phyloP scores from a whole-genome alignment of 2,888 invertebrate genomes.

The Anticlea derivata region DNA sequence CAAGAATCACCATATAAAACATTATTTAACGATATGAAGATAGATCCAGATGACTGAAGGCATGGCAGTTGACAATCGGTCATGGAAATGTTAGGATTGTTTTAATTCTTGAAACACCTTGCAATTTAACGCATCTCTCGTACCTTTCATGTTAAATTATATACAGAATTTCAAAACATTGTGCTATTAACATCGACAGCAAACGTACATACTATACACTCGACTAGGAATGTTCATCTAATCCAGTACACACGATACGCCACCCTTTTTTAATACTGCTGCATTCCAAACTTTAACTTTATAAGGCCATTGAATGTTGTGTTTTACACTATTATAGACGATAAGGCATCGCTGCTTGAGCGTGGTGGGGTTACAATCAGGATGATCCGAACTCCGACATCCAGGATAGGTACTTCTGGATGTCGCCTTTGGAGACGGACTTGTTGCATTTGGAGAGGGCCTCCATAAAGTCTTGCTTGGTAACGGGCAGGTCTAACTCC shows the following conservation, averaged over 20 bases:
- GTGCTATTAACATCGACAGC: constrained; percentile 31
- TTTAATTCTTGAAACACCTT: too few species aligned
- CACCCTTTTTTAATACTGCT: constrained; percentile 73
- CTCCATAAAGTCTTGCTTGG: constrained; percentile 94
- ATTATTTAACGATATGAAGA: constrained; percentile 31
- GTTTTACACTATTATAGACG: constrained; percentile 28
- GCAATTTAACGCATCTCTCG: too few species aligned
- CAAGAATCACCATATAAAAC: constrained; percentile 61
- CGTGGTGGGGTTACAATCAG: constrained; percentile 79
- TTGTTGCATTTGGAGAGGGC: constrained; percentile 98
- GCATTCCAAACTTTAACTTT: constrained; percentile 58
- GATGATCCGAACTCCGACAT: constrained; percentile 98
- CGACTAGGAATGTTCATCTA: constrained; percentile 30
- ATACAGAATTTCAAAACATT: constrained; percentile 30
- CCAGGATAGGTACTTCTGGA: constrained; percentile 98
- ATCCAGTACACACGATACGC: constrained; percentile 57
- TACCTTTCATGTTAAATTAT: constrained; percentile 13
- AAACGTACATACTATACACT: constrained; percentile 22
- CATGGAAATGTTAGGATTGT: not conserved
- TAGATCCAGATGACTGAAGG: constrained; percentile 29
- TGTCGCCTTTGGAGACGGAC: constrained; percentile 96
- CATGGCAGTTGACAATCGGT: not conserved
- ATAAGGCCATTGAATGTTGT: constrained; percentile 57
- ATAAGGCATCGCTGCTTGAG: constrained; percentile 21
- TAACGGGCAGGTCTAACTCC: constrained; percentile 97